These are phyloP conservation scores for Philereme transversata DNA, from an alignment of 2,888 invertebrate genomes.

Conservation along the genomic window DNA sequence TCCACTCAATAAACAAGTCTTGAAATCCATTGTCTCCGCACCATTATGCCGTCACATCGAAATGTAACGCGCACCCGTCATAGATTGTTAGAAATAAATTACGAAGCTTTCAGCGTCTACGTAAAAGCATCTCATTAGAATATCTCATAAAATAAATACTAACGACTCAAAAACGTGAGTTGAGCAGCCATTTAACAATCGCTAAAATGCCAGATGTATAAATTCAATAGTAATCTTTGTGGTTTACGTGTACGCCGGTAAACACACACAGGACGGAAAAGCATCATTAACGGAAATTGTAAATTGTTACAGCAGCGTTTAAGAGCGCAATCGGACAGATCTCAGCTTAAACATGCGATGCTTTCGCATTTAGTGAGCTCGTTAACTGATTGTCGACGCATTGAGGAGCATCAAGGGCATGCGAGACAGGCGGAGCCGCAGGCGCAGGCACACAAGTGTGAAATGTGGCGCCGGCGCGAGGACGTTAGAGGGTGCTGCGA, in stretches of 20 bases:
- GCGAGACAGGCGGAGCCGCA: conserved; percentile 34
- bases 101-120: conserved; percentile 49
- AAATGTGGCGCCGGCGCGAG: conserved; percentile 65
- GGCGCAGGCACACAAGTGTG: conserved; percentile 53
- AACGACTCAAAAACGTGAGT: conserved; percentile 30
- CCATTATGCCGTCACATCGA: conserved; percentile 73
- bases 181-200: conserved; percentile 18
- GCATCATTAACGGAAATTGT: conserved; percentile 39
- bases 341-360: conserved; percentile 39
- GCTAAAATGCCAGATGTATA: conserved; percentile 10
- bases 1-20: conserved; percentile 80
- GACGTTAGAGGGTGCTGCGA: conserved; percentile 43
- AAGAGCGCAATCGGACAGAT: conserved; percentile 37
- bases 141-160: conserved; percentile 42
- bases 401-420: conserved; percentile 50
- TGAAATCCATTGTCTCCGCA: conserved; percentile 77
- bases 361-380: conserved; percentile 47
- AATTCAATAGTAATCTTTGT: conserved; percentile 2
- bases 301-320: conserved; percentile 38
- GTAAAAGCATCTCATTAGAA: conserved; percentile 53
- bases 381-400: conserved; percentile 50
- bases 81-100: conserved; percentile 69
- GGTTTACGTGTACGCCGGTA: conserved; percentile 8
- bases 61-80: conserved; percentile 64
- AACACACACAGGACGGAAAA: conserved; percentile 16